Percentiles rank a stretch among this genome's conserved stretches.
phyloP scores from a whole-genome alignment of 2,113 vertebrate species.

The Capra hircus region DNA sequence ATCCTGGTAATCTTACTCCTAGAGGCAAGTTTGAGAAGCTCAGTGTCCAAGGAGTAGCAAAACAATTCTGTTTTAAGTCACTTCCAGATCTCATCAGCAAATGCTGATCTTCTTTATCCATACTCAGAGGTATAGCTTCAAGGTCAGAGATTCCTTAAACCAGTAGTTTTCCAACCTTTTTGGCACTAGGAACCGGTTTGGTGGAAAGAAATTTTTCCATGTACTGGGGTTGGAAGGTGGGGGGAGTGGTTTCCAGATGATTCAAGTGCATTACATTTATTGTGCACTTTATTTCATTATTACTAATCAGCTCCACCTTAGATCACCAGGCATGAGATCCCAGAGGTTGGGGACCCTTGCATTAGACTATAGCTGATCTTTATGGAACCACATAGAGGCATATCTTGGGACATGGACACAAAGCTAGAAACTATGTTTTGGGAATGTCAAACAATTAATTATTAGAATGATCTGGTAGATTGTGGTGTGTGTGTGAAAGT shows the following conservation, averaged over 20 bases:
- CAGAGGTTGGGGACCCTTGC: not conserved
- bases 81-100: not conserved
- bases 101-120: not conserved
- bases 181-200: not conserved
- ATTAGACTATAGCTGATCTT: not conserved
- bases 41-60: not conserved
- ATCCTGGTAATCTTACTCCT: not conserved
- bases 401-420: not conserved
- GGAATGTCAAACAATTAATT: not conserved
- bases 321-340: not conserved
- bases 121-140: not conserved
- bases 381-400: too few species aligned
- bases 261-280: not conserved
- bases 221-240: not conserved
- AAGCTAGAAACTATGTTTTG: not conserved
- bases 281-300: not conserved
- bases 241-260: not conserved
- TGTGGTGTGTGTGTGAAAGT: not conserved
- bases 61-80: not conserved
- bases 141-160: not conserved
- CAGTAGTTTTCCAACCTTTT: not conserved
- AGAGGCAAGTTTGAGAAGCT: not conserved
- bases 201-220: not conserved
- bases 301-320: not conserved
- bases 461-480: not conserved